Evolutionary conservation across 2,888 invertebrate species (phyloP).

Genomic region (Ceratothoa steindachneri): DNA sequence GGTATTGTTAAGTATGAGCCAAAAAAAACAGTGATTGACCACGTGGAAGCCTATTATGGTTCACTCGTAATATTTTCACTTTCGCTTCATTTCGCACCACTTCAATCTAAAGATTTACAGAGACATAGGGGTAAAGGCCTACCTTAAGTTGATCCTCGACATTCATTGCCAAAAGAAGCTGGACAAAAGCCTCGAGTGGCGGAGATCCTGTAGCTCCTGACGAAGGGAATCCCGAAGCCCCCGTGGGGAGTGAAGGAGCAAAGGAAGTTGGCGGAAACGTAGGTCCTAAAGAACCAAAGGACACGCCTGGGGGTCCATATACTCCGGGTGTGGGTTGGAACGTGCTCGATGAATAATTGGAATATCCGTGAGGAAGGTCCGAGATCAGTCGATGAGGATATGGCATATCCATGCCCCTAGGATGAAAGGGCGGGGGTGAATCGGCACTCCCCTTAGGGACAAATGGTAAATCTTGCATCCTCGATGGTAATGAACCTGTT

Average conservation of each 20-base stretch:
- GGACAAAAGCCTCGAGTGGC: slow-evolving; percentile 45
- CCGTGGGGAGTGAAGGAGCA: slow-evolving; percentile 28
- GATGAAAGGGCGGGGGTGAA: slow-evolving; percentile 33
- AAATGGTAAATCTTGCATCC: slow-evolving; percentile 27
- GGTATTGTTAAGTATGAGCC: too few relatives aligned
- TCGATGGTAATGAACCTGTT: slow-evolving; percentile 25
- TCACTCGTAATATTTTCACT: too few relatives aligned
- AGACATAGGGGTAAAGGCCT: slow-evolving; percentile 16
- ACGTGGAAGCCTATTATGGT: too few relatives aligned
- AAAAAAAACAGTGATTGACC: too few relatives aligned
- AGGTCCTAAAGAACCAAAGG: slow-evolving; percentile 41
- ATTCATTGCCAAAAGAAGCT: slow-evolving; percentile 46
- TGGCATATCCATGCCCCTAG: slow-evolving; percentile 38
- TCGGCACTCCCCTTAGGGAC: slow-evolving; percentile 28
- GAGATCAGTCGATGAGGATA: slow-evolving; percentile 34
- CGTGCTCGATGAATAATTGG: slow-evolving; percentile 36
- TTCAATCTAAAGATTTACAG: too few relatives aligned
- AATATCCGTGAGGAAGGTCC: slow-evolving; percentile 36
- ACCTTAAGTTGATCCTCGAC: slow-evolving; percentile 46
- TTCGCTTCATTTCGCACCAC: too few relatives aligned
- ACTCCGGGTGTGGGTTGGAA: slow-evolving; percentile 38
- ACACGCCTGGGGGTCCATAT: slow-evolving; percentile 39
- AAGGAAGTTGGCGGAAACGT: slow-evolving; percentile 37
- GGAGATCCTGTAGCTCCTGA: slow-evolving; percentile 40
- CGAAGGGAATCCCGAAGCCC: slow-evolving; percentile 38